Evolutionary conservation across 2,888 invertebrate species (phyloP).

Genomic region (Epistrophella euchroma): DNA sequence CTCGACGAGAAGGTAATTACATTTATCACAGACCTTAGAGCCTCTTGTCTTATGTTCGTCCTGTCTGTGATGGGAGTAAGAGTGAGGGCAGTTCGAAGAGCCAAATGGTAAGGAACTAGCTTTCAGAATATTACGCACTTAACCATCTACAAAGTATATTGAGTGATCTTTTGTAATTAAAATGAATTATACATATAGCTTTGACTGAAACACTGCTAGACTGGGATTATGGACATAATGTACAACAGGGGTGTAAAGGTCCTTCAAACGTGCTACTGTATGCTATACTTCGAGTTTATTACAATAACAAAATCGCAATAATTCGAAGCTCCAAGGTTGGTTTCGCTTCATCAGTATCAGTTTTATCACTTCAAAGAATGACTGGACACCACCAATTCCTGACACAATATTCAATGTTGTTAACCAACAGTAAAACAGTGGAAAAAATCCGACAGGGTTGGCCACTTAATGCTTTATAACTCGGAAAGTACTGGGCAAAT

Average conservation of each 20-base stretch:
- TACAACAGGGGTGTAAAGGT: neutral
- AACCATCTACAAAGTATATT: constrained; percentile 53
- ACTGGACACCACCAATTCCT: too few relatives aligned
- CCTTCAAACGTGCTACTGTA: neutral
- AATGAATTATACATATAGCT: constrained; percentile 64
- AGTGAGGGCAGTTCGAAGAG: neutral
- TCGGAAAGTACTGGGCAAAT: too few relatives aligned
- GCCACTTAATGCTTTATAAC: too few relatives aligned
- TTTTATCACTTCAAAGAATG: neutral
- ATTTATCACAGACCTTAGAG: constrained; percentile 50
- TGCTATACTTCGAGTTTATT: constrained; percentile 37
- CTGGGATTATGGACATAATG: constrained; percentile 9
- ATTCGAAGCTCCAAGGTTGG: constrained; percentile 41
- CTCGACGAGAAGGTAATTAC: constrained; percentile 52
- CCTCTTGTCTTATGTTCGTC: neutral
- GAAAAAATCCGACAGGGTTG: too few relatives aligned
- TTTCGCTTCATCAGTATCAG: constrained; percentile 30
- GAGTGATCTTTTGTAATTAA: constrained; percentile 63
- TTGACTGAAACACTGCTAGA: neutral
- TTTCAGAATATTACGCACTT: constrained; percentile 28
- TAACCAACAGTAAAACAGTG: too few relatives aligned
- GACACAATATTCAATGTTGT: too few relatives aligned
- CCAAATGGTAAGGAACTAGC: constrained; percentile 14
- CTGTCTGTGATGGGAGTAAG: neutral
- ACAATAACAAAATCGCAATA: constrained; percentile 55